Conservation (phyloP, 2,888 invertebrate species). For the Bombyx huttoni region DNA sequence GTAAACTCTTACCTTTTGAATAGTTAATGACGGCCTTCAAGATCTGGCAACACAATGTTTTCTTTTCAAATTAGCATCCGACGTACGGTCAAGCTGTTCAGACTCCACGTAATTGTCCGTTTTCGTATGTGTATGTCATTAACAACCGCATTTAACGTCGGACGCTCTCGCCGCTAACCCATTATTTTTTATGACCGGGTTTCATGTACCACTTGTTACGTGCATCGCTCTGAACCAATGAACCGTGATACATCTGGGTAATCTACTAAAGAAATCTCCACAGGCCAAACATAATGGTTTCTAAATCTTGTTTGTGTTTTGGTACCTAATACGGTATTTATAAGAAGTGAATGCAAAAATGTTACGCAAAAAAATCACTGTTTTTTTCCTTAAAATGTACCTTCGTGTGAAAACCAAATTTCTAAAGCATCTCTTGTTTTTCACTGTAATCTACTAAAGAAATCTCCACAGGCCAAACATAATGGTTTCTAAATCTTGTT, state of each 20-base stretch:
- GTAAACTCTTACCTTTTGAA: too few species aligned
- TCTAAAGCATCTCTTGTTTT: too few species aligned
- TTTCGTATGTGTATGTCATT: slow-evolving; percentile 10
- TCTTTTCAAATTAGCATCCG: not conserved
- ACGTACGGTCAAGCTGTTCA: not conserved
- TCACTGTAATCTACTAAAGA: slow-evolving; percentile 1
- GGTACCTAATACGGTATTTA: slow-evolving; percentile 14
- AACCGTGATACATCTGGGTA: slow-evolving; percentile 9
- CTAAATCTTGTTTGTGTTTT: slow-evolving; percentile 13
- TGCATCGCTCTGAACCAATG: slow-evolving; percentile 19
- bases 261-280: slow-evolving; percentile 1
- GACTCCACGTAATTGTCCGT: slow-evolving; percentile 4
- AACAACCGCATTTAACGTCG: slow-evolving; percentile 10
- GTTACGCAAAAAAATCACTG: not conserved
- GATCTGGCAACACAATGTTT: not conserved
- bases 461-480: slow-evolving; percentile 7
- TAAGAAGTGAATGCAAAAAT: slow-evolving; percentile 14
- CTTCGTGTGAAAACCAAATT: too few species aligned
- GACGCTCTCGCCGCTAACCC: slow-evolving; percentile 12
- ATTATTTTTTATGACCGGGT: slow-evolving; percentile 28
- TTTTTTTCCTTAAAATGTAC: too few species aligned
- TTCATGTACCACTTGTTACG: slow-evolving; percentile 23
- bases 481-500: slow-evolving; percentile 10
- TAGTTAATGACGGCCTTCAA: too few species aligned
- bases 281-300: slow-evolving; percentile 12